Conservation (phyloP, 30 jellyfish, hydroid and myxozoan species). For the Morbakka virulenta region DNA sequence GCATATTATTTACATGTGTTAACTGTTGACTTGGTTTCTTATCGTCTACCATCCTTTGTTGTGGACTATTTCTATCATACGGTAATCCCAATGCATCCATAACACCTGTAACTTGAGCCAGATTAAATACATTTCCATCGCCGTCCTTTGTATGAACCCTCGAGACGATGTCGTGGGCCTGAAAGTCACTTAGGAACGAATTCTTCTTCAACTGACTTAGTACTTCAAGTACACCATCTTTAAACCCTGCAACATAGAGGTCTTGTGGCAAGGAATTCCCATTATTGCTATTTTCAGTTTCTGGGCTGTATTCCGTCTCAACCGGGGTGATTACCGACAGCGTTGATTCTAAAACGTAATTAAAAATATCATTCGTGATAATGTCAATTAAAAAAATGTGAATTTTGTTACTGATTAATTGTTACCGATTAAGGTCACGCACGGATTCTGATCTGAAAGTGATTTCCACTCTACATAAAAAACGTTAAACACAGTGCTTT, state of each 20-base stretch:
- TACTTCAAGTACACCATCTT: constrained; percentile 15
- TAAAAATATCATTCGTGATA: too few relatives aligned
- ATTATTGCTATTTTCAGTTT: neutral
- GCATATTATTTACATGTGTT: too few relatives aligned
- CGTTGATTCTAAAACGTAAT: too few relatives aligned
- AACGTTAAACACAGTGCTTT: too few relatives aligned
- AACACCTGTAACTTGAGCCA: neutral
- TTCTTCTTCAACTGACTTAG: neutral
- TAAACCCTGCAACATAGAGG: constrained; percentile 1
- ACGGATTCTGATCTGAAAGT: too few relatives aligned
- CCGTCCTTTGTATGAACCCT: neutral
- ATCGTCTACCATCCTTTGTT: neutral
- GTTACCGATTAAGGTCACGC: too few relatives aligned
- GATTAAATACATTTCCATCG: neutral
- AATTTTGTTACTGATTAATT: too few relatives aligned
- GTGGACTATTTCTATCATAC: neutral
- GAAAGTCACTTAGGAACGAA: neutral
- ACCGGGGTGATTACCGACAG: neutral
- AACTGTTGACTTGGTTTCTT: neutral
- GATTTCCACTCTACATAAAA: too few relatives aligned
- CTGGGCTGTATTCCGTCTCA: neutral
- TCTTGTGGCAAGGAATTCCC: neutral
- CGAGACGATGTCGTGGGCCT: neutral
- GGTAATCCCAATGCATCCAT: neutral
- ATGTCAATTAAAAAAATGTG: too few relatives aligned